Evolutionary conservation across 2,797 vertebrate genomes (phyloP).

Genomic region (Sebastes baramenuke): DNA sequence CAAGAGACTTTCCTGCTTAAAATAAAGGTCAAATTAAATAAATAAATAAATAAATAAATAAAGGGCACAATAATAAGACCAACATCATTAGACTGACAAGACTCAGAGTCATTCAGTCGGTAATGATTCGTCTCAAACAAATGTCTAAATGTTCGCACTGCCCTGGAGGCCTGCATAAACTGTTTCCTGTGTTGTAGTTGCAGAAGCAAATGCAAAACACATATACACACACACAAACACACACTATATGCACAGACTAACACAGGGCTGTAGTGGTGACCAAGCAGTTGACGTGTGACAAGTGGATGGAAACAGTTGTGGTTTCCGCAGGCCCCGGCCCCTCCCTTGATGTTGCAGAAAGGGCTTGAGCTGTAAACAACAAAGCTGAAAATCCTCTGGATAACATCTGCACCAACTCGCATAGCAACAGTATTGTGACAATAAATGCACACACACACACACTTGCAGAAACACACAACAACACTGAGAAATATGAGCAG

Average conservation of each 20-base stretch:
- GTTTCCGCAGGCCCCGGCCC: constrained; percentile 25
- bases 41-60: not conserved
- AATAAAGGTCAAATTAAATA: constrained; percentile 4
- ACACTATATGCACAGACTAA: not conserved
- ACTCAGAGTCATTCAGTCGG: not conserved
- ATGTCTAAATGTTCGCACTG: constrained; percentile 14
- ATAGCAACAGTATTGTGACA: constrained; percentile 3
- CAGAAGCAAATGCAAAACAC: constrained; percentile 5
- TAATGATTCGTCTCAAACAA: constrained; percentile 21
- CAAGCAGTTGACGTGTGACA: constrained; percentile 51
- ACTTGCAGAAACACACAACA: not conserved
- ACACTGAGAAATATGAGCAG: not conserved
- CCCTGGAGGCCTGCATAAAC: not conserved
- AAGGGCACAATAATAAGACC: not conserved
- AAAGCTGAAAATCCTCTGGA: constrained; percentile 37
- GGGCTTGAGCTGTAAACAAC: constrained; percentile 17
- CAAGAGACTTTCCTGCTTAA: not conserved
- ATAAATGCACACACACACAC: constrained; percentile 3
- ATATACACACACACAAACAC: not conserved
- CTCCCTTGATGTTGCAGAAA: constrained; percentile 3
- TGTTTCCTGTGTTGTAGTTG: constrained; percentile 23
- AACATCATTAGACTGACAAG: not conserved
- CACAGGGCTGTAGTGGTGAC: constrained; percentile 30
- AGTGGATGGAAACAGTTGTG: constrained; percentile 54
- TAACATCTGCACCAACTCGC: constrained; percentile 20